Evolutionary conservation across 2,113 vertebrate species (phyloP).

Genomic region (Pagrus major): DNA sequence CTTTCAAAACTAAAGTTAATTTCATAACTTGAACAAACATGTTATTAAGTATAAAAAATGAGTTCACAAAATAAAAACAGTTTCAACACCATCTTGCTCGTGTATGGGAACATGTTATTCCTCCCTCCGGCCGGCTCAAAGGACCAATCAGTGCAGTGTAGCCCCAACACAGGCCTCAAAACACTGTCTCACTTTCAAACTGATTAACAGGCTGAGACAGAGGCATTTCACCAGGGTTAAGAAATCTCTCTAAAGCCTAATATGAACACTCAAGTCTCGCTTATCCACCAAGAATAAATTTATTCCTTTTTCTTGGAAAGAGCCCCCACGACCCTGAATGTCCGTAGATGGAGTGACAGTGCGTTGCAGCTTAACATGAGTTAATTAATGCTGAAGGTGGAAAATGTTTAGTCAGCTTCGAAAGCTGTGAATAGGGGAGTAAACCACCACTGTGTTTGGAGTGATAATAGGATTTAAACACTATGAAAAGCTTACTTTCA

Average conservation of each 20-base stretch:
- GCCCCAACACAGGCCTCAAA: slow-evolving; percentile 2
- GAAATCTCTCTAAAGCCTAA: slow-evolving; percentile 17
- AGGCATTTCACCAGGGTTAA: slow-evolving; percentile 17
- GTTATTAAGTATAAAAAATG: not conserved
- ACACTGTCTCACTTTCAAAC: slow-evolving; percentile 21
- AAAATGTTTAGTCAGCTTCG: slow-evolving; percentile 57
- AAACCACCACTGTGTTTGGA: slow-evolving; percentile 53
- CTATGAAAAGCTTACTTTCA: slow-evolving; percentile 72
- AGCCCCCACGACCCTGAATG: slow-evolving; percentile 7
- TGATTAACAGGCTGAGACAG: not conserved
- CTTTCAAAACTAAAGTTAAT: not conserved
- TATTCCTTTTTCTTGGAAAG: not conserved
- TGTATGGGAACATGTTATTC: not conserved
- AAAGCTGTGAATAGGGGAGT: slow-evolving; percentile 35
- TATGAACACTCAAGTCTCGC: slow-evolving; percentile 8
- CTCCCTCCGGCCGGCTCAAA: not conserved
- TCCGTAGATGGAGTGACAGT: slow-evolving; percentile 36
- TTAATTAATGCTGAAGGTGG: slow-evolving; percentile 49
- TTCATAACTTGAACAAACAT: not conserved
- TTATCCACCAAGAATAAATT: slow-evolving; percentile 13
- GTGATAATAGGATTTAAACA: slow-evolving; percentile 68
- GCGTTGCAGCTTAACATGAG: slow-evolving; percentile 52
- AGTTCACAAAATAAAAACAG: not conserved
- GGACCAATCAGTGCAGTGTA: slow-evolving; percentile 1
- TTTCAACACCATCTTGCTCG: not conserved